Evolutionary conservation across 2,113 vertebrate species (phyloP), one percentile per base, ranked within the genome.

Genomic region (Dryoscopus gambensis): DNA sequence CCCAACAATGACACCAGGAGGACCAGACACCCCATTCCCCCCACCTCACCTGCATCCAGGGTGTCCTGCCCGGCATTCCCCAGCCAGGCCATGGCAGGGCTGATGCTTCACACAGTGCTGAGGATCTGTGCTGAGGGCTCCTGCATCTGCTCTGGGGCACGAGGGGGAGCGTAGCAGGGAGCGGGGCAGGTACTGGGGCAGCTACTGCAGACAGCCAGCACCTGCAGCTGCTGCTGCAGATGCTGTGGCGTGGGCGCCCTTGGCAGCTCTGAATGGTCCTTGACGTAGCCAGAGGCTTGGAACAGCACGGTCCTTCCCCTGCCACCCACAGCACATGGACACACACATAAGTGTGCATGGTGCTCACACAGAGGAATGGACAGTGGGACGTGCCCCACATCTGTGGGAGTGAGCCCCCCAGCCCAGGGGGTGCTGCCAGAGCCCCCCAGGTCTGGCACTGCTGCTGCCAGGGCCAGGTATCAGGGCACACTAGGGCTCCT

Each of bases 201-300:
- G 68, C n/a, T 11, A 31, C 39, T 24, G 22, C 65, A 3, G 13
- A 22, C 3, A 20, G 2, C 13, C 4, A 25, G 13, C 1, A 1
- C n/a, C 73, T 13, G 4, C 24, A 35, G 73, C 84, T 70, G 23
- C 65, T 22, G 46, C 46, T 9, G 19, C 39, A 28, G 77, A 46
- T 75, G 77, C 70, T 21, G 78, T 49, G 79, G 71, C 40, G 56
- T 77, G 75, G 59, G 23, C 28, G 96, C 91, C 96, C 96, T 97
- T 97, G 95, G 93, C 24, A 19, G 95, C 93, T 95, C 76, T 0
- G 39, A 67, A 81, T 50, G 91, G 89, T 92, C 80, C 91, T 93
- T 95, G 96, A 97, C 71, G 94, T 7, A 69, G 68, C 53, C 57
- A 19, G 37, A 6, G 0, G 11, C 49, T 33, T 2, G 55, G 84